These are phyloP conservation scores for Poecile atricapillus DNA, from an alignment of 2,113 vertebrate genomes.

Conservation along the genomic window DNA sequence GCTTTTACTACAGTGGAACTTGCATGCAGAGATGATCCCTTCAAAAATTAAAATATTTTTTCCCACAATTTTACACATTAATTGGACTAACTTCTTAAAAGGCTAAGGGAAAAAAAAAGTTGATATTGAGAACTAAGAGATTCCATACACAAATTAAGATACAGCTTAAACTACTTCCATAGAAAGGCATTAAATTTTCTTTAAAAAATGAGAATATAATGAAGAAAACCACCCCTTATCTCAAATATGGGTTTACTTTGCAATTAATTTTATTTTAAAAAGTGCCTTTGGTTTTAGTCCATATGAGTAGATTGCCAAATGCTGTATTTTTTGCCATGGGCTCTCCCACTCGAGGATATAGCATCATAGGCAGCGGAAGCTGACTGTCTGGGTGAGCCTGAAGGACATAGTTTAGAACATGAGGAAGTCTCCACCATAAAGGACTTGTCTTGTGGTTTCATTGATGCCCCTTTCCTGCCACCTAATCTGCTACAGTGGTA, in stretches of 20 bases:
- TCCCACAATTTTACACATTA: not conserved
- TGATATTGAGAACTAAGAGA: not conserved
- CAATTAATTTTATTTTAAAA: not conserved
- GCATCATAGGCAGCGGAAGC: not conserved
- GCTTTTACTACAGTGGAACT: not conserved
- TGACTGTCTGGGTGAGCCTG: not conserved
- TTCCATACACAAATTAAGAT: not conserved
- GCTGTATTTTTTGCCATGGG: not conserved
- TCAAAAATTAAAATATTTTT: not conserved
- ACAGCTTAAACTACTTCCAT: not conserved
- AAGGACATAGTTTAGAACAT: not conserved
- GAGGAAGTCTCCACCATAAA: not conserved
- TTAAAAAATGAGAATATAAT: not conserved
- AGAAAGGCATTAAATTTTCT: not conserved
- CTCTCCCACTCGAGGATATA: not conserved
- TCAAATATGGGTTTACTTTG: not conserved
- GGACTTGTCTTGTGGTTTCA: not conserved
- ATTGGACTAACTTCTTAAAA: not conserved
- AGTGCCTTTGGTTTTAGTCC: not conserved
- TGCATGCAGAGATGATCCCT: not conserved
- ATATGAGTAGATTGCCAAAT: not conserved
- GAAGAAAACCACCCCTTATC: not conserved
- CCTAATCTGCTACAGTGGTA: not conserved
- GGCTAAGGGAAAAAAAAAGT: not conserved
- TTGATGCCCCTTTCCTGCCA: not conserved